Percentiles rank a stretch among this genome's conserved stretches.
Conservation (phyloP, 2,113 vertebrate species). For the Choloepus hoffmanni region DNA sequence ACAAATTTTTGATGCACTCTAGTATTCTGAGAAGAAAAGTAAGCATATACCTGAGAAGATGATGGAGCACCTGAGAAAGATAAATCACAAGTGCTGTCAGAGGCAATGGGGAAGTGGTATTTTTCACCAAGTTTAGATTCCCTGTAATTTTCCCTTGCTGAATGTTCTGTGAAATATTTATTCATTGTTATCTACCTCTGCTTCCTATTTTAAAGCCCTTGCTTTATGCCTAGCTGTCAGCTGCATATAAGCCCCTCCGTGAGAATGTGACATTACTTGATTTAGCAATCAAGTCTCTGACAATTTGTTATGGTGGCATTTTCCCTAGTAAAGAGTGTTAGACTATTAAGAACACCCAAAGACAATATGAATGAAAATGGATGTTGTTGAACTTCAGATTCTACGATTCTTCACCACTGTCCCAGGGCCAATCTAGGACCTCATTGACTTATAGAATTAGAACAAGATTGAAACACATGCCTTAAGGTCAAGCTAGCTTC, state of each 20-base stretch:
- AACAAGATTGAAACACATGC: background rate
- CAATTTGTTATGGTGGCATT: background rate
- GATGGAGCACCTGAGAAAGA: background rate
- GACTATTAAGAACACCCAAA: background rate
- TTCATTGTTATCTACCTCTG: background rate
- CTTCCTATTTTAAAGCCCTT: background rate
- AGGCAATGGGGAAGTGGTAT: background rate
- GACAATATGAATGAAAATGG: background rate
- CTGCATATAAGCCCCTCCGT: too few species aligned
- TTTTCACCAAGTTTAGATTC: background rate
- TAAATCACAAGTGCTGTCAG: background rate
- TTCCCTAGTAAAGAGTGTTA: background rate
- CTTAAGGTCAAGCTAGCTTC: background rate
- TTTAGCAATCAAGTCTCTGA: background rate
- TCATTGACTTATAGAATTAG: background rate
- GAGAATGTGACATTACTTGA: background rate
- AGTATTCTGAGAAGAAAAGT: background rate
- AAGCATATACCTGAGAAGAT: background rate
- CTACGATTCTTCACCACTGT: background rate
- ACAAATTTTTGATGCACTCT: slow-evolving; percentile 59
- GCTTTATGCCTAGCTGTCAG: background rate
- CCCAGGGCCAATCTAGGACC: background rate
- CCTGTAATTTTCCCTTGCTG: background rate
- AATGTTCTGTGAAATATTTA: background rate
- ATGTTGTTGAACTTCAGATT: background rate